Conservation (phyloP, 1,140 invertebrate species). For the Meloidogyne floridensis region DNA sequence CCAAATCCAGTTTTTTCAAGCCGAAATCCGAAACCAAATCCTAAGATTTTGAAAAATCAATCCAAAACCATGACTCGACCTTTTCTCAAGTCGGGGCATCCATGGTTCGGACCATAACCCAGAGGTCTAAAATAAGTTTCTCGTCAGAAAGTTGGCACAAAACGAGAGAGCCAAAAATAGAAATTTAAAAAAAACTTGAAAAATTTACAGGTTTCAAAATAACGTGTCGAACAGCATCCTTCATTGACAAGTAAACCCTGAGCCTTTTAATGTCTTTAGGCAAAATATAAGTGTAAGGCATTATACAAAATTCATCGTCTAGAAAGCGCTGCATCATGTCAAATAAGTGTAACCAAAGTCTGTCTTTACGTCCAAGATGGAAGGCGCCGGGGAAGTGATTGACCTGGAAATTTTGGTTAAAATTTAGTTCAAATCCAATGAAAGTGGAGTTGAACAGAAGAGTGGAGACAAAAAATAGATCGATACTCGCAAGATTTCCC, state of each 20-base stretch:
- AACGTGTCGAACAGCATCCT: slow-evolving; percentile 69
- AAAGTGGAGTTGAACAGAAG: too few species aligned
- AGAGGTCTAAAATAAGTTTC: too few species aligned
- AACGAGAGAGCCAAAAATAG: neutral
- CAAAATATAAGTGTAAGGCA: slow-evolving; percentile 88
- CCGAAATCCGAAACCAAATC: too few species aligned
- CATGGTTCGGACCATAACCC: too few species aligned
- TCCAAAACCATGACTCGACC: too few species aligned
- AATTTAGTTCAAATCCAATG: slow-evolving; percentile 4
- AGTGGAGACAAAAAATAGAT: too few species aligned
- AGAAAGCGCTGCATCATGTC: slow-evolving; percentile 38
- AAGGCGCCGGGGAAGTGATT: slow-evolving; percentile 97
- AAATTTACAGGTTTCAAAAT: slow-evolving; percentile 72
- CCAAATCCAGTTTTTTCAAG: too few species aligned
- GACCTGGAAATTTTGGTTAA: slow-evolving; percentile 67
- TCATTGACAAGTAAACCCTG: slow-evolving; percentile 79
- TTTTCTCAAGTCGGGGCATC: too few species aligned
- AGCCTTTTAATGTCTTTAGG: slow-evolving; percentile 82
- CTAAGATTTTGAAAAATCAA: too few species aligned
- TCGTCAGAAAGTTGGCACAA: too few species aligned
- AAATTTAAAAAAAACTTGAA: slow-evolving; percentile 4
- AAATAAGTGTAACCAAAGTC: slow-evolving; percentile 75
- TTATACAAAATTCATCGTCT: slow-evolving; percentile 73
- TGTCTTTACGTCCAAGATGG: slow-evolving; percentile 92
- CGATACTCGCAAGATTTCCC: too few species aligned